Evolutionary conservation across 1,140 invertebrate species (phyloP), one percentile per base, ranked within the genome.

Genomic region (Notospermus geniculatus): DNA sequence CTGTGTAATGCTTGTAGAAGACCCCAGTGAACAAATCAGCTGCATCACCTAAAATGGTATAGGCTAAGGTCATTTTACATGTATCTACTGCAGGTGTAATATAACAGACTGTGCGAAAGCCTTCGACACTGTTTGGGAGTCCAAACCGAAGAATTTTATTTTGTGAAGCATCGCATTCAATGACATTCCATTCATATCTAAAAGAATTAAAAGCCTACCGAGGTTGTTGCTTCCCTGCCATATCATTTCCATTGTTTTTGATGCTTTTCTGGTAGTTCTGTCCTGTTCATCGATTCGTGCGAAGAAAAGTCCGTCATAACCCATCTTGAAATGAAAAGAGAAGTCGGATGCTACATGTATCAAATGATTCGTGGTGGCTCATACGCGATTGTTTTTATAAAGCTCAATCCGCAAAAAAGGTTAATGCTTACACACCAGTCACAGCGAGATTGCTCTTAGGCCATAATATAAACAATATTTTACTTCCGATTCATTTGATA

Each of bases 281-380:
- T 97, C 93, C 64, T 89, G 85, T 77, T 89, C 91, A 79, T 97
- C 92, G 9, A 95, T 85, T 46, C 93, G 84, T 0, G 88, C 91
- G 46, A 95, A 86, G 64, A 95, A 89, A 30, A 94, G 78, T 0
- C 90, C 92, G 73, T 94, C 87, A 83, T 83, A 88, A 30, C 80
- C 80, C 71, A 83, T 75, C 74, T 80, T 58, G 32, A 60, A 30
- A 63, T 66, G 27, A n/a, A n/a, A n/a, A n/a, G n/a, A n/a, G n/a
- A n/a, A n/a, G n/a, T n/a, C n/a, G n/a, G n/a, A n/a, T n/a, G n/a
- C n/a, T n/a, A n/a, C n/a, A n/a, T n/a, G n/a, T n/a, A n/a, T n/a
- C n/a, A n/a, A n/a, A n/a, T n/a, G n/a, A n/a, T n/a, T n/a, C n/a
- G n/a, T n/a, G n/a, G n/a, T n/a, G n/a, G n/a, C n/a, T n/a, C n/a